Evolutionary conservation across 2,888 invertebrate species (phyloP), one percentile per base, ranked within the genome.

Genomic region (Acrobasis repandana): DNA sequence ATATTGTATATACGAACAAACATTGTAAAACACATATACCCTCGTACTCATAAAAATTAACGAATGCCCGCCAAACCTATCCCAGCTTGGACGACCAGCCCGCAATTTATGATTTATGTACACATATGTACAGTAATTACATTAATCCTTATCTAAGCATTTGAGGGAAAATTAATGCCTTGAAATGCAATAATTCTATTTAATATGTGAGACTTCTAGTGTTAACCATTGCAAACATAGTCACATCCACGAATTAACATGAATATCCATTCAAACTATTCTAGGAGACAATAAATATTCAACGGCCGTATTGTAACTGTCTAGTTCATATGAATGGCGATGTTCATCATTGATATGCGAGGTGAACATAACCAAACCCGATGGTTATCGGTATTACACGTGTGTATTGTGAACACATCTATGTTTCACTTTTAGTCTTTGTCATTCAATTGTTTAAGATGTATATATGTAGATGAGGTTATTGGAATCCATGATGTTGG

Each of bases 291-390:
- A 61, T 65, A 62, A 62, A 61, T 54, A 65, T 67, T 64, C 67
- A 61, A 58, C 50, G 38, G 52, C 16, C 64, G 67, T 65, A 61
- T 47, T 51, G 62, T 67, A 67, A 64, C 67, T 64, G 67, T 65
- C 64, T 63, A 61, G 16, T 67, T 61, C 58, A 49, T 58, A 58
- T 58, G 58, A 58, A 58, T 38, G 58, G 47, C 36, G 58, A 38
- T 49, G 38, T 49, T 38, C 50, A 38, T 58, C 58, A 58, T 58
- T 58, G 58, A 49, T 58, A 58, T 50, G 49, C 58, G 16, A 34
- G 34, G 28, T 36, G 49, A 49, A 58, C 58, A 58, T 58, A 36
- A 49, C 48, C 58, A 57, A 57, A 48, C 34, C 16, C 11, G 58
- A 58, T 58, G 36, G 5, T 58, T 58, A 49, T 58, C 38, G 54